Base-by-base conservation (phyloP, 1,140 invertebrate genomes). In the Psix sp. region DNA sequence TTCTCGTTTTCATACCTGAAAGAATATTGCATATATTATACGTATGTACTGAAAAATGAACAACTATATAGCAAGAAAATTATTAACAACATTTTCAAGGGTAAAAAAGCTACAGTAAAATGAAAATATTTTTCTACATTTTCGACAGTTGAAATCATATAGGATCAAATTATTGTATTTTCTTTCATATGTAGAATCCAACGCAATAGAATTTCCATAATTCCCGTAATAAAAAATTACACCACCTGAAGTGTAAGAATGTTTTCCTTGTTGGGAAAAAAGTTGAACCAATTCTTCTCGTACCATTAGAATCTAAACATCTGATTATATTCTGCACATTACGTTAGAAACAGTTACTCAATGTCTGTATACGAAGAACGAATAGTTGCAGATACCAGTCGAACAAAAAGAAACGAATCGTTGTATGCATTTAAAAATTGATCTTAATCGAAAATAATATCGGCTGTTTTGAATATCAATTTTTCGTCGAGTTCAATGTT, bases 261-360 rank as follows among this genome's bases (percentile, higher is more conserved):
- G 38, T 18, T 20, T n/a, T 14, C 13, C 15, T 56, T 56, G 26
- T 43, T 43, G 10, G 17, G 39, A 18, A 48, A 48, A 31, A 40
- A 31, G 17, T 21, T 24, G 38, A 33, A 49, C 57, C 26, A 45
- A 43, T 51, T 51, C 31, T 24, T 52, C n/a, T 45, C 11, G 29
- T 38, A 9, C 13, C 15, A 51, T 56, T 56, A 66, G 43, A 42
- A 66, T 56, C 45, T 40, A 56, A 26, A 35, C 33, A 40, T 54
- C 43, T 29, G 36, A 66, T 66, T 56, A 66, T 56, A 66, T 66
- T 56, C 62, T 36, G 62, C 31, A 49, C 62, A 56, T 42, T 66
- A 56, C 11, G 31, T 39, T 56, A 56, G 62, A 49, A 66, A 66
- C 62, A 66, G 62, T 66, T 66, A 56, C 62, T 56, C 51, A 66